A percentile compares a stretch with the other conserved stretches of the same genome.
Evolutionary conservation across 1,140 invertebrate species (phyloP).

Genomic region (Spodoptera litura): DNA sequence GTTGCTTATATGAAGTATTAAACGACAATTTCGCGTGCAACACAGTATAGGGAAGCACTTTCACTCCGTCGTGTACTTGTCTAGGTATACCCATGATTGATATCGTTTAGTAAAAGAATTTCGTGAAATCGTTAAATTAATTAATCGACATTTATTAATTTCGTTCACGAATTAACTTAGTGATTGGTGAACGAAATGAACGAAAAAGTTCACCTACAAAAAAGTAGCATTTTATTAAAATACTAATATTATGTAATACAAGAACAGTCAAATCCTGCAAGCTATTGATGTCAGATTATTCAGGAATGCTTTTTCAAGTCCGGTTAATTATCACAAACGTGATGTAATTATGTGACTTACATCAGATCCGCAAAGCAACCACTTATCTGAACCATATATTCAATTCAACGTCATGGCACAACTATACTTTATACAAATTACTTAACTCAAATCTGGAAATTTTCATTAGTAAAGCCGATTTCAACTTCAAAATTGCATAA

Average conservation of each 20-base stretch:
- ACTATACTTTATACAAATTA: too few species aligned
- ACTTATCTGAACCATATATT: not conserved
- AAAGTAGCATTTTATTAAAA: too few species aligned
- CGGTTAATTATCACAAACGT: slow-evolving; percentile 26
- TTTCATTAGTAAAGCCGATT: not conserved
- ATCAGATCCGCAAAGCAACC: not conserved
- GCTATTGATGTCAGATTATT: not conserved
- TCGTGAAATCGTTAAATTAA: too few species aligned
- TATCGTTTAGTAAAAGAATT: too few species aligned
- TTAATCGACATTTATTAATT: too few species aligned
- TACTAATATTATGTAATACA: too few species aligned
- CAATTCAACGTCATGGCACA: too few species aligned
- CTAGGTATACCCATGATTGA: slow-evolving; percentile 7
- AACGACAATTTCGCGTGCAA: slow-evolving; percentile 7
- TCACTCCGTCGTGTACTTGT: not conserved
- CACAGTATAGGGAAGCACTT: slow-evolving; percentile 2
- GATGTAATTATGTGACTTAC: not conserved
- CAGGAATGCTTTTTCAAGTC: slow-evolving; percentile 1
- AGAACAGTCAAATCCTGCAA: not conserved
- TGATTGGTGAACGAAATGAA: too few species aligned
- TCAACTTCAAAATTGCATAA: not conserved
- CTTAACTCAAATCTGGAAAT: too few species aligned
- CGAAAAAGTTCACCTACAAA: too few species aligned
- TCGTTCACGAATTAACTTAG: too few species aligned
- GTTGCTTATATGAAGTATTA: slow-evolving; percentile 6